phyloP scores from a whole-genome alignment of 2,888 invertebrate species.

The Tryphoninae sp. region DNA sequence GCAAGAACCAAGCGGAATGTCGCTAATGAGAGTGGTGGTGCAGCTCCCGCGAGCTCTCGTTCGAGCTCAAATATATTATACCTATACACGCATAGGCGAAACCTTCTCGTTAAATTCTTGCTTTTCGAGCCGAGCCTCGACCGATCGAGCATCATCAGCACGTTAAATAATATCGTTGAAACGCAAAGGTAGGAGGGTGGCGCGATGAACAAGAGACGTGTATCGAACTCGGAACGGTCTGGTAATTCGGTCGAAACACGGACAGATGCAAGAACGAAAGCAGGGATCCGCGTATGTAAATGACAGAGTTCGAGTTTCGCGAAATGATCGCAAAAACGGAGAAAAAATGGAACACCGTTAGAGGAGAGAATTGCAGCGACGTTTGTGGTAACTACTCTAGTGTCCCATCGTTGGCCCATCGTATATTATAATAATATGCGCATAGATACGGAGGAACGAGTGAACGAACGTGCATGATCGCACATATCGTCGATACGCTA shows the following conservation, averaged over 20 bases:
- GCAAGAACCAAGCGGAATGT: conserved; percentile 76
- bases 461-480: too few species aligned
- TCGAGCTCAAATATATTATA: conserved; percentile 45
- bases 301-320: not conserved
- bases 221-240: too few species aligned
- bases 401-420: conserved; percentile 69
- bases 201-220: not conserved
- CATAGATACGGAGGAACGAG: too few species aligned
- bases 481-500: too few species aligned
- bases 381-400: conserved; percentile 80
- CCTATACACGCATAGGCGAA: conserved; percentile 17
- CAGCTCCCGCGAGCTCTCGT: conserved; percentile 57
- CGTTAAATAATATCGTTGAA: conserved; percentile 23
- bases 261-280: too few species aligned
- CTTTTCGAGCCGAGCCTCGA: conserved; percentile 32
- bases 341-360: conserved; percentile 65
- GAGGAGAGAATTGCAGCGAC: conserved; percentile 74
- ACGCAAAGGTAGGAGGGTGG: not conserved
- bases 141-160: conserved; percentile 46
- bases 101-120: conserved; percentile 42
- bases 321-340: conserved; percentile 18
- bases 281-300: too few species aligned
- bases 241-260: too few species aligned
- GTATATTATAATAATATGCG: too few species aligned
- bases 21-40: conserved; percentile 76